Conservation (phyloP, 2,113 vertebrate species). For the Poeciliopsis retropinna region DNA sequence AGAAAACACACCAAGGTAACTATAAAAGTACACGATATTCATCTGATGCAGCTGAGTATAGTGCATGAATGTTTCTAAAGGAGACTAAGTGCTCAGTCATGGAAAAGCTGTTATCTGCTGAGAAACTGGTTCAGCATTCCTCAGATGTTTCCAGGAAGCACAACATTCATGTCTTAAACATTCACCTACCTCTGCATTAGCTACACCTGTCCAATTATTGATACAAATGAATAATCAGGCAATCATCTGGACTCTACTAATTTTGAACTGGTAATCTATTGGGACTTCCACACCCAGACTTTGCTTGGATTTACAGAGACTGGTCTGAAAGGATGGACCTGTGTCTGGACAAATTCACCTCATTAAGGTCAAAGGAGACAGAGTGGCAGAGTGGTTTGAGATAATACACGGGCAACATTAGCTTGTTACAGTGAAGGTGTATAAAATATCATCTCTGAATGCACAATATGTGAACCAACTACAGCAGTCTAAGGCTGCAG, state of each 20-base stretch:
- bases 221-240: too few relatives aligned
- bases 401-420: too few relatives aligned
- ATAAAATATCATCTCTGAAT: too few relatives aligned
- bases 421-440: too few relatives aligned
- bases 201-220: too few relatives aligned
- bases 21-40: too few relatives aligned
- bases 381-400: too few relatives aligned
- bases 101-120: background rate
- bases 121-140: background rate
- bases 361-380: background rate
- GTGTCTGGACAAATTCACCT: background rate
- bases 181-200: too few relatives aligned
- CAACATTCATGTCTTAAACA: background rate
- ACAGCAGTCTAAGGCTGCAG: too few relatives aligned
- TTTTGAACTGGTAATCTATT: background rate
- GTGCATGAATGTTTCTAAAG: background rate
- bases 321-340: background rate
- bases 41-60: background rate
- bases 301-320: background rate
- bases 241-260: background rate
- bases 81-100: background rate
- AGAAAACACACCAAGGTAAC: background rate
- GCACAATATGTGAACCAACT: too few relatives aligned
- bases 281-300: background rate
- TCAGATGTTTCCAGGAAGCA: background rate